Evolutionary conservation across 2,888 invertebrate genomes (phyloP), one percentile per base, ranked within the genome.

Genomic region (Leptinotarsa juncta): DNA sequence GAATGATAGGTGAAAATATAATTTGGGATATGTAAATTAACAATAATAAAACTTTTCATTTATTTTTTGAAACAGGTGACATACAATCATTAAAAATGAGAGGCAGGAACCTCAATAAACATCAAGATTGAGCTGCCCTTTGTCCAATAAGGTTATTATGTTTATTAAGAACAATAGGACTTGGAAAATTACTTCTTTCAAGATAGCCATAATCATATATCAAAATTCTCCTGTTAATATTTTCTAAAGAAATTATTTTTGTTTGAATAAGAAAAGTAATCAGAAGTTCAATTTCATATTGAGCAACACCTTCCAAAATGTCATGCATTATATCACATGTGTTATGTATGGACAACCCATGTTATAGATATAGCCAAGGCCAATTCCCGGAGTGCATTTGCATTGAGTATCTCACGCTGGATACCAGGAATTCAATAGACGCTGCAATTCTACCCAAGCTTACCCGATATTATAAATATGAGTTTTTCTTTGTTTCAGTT

Each of bases 51-150:
- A 65, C 65, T 71, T 65, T 71, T 23, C 65, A 71, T 71, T 71
- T 71, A n/a, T 42, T 23, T 16, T 20, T 18, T 18, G 18, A 16
- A 48, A 14, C 10, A 12, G 32, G 48, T 20, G 65, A 18, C 4
- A 71, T 71, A n/a, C 26, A 14, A 71, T 71, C 71, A 16, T 26
- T 26, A 5, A 71, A 57, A 57, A 71, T 60, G 7, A 71, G 51
- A 49, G 71, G 49, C 53, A 71, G 49, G 51, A 60, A 71, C 66
- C 65, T 60, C 10, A 71, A n/a, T 14, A 60, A 18, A 51, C 71
- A 67, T 49, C 65, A 71, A 18, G 71, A 67, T 48, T 71, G 71
- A 20, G 49, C 71, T 65, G 71, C 71, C 51, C 49, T 60, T 71
- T 71, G 71, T 18, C 71, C 71, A 15, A 65, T 71, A n/a, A 71